phyloP scores from a whole-genome alignment of 2,113 vertebrate genomes.

The Aleadryas rufinucha region DNA sequence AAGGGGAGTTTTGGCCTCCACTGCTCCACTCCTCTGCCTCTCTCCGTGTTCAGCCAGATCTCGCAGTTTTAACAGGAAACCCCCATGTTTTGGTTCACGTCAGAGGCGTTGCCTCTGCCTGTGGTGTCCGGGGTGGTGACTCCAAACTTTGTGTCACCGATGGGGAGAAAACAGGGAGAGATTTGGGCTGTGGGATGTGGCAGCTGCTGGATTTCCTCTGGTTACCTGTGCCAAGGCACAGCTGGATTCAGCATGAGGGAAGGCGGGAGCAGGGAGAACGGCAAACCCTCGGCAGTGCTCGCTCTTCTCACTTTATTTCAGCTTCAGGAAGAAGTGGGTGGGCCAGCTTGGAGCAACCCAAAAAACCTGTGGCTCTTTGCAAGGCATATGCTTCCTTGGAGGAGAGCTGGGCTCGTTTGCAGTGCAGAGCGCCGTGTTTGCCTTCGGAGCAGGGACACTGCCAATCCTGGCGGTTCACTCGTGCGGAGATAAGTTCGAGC shows the following conservation, averaged over 20 bases:
- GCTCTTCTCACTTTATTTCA: constrained; percentile 6
- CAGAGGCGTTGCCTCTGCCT: rapidly evolving
- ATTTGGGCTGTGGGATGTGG: neutral
- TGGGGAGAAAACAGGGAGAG: neutral
- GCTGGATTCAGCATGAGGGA: neutral
- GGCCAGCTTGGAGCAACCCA: constrained; percentile 12
- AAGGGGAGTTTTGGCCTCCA: rapidly evolving
- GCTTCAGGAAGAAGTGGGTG: neutral
- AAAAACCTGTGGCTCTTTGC: neutral
- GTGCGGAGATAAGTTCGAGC: neutral
- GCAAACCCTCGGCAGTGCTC: neutral
- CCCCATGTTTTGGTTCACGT: neutral
- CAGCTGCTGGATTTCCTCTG: neutral
- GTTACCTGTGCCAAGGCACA: neutral
- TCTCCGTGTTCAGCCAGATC: rapidly evolving
- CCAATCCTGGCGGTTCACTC: neutral
- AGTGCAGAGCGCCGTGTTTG: neutral
- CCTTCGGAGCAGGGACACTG: neutral
- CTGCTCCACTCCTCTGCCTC: neutral
- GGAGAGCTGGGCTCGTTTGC: neutral
- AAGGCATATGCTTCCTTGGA: constrained; percentile 9
- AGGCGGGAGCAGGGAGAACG: rapidly evolving
- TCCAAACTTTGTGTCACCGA: neutral
- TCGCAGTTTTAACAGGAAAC: neutral
- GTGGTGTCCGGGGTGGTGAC: rapidly evolving